These are phyloP conservation scores for Odontesthes bonariensis DNA, from an alignment of 2,113 vertebrate species.

Conservation along the genomic window DNA sequence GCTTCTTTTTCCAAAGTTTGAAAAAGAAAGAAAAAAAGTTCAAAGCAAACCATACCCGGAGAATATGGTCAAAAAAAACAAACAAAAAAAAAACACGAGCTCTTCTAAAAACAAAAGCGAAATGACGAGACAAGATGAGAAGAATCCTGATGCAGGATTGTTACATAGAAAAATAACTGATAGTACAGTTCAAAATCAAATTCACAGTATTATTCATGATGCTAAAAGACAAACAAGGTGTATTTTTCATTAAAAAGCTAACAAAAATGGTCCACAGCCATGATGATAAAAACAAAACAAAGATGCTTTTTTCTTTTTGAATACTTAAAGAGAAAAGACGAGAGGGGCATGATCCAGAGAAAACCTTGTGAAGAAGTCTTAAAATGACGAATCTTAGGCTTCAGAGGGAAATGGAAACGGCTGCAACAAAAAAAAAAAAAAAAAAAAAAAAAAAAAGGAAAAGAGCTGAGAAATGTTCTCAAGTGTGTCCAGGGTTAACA, in stretches of 20 bases:
- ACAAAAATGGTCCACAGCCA: conserved; percentile 73
- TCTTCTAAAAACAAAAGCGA: conserved; percentile 70
- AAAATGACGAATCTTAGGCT: conserved; percentile 63
- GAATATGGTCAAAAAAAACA: conserved; percentile 70
- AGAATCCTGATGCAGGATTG: conserved; percentile 86
- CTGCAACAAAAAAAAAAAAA: background rate
- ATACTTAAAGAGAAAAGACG: conserved; percentile 34
- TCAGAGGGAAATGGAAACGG: conserved; percentile 35
- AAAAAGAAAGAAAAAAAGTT: conserved; percentile 78
- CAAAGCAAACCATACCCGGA: conserved; percentile 52
- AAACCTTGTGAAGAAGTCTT: conserved; percentile 26
- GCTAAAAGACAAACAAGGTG: conserved; percentile 76
- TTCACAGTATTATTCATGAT: conserved; percentile 90
- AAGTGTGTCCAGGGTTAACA: conserved; percentile 82
- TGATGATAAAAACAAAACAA: conserved; percentile 37
- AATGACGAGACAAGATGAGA: conserved; percentile 61
- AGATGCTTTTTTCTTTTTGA: conserved; percentile 51
- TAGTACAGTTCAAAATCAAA: conserved; percentile 89
- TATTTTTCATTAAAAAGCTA: conserved; percentile 69
- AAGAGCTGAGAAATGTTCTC: conserved; percentile 73
- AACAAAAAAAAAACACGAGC: conserved; percentile 74
- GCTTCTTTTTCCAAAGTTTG: conserved; percentile 74
- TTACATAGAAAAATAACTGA: conserved; percentile 83
- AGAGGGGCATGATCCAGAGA: conserved; percentile 13
- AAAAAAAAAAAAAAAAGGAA: background rate